A percentile compares a stretch with the other conserved stretches of the same genome.
These are phyloP conservation scores for Lepidothrix coronata DNA, from an alignment of 2,113 vertebrate species.

Conservation along the genomic window DNA sequence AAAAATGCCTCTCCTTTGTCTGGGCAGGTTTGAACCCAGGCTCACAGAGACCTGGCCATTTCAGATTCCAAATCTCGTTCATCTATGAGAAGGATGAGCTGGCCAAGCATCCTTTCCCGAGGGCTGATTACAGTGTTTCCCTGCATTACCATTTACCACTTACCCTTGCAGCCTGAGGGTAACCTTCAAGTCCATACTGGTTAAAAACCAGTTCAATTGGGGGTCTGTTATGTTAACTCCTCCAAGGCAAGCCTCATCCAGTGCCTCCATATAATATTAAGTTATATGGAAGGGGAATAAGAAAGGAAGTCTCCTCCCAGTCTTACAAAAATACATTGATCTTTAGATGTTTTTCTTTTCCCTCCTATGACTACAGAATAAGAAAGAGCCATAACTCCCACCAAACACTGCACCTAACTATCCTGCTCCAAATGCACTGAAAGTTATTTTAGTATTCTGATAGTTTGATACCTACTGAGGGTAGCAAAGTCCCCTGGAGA, in stretches of 20 bases:
- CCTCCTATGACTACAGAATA: background rate
- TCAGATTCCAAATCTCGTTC: background rate
- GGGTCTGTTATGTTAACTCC: background rate
- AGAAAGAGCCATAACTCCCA: background rate
- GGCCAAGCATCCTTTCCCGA: background rate
- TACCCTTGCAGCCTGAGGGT: background rate
- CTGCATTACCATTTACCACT: background rate
- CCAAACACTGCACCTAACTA: background rate
- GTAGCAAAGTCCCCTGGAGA: background rate
- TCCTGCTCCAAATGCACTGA: background rate
- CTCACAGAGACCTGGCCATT: background rate
- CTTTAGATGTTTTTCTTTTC: background rate
- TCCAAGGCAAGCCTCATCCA: background rate
- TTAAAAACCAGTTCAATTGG: background rate
- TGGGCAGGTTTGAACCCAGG: background rate
- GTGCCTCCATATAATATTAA: background rate
- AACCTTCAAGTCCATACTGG: background rate
- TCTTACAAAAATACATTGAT: background rate
- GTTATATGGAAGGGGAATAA: background rate
- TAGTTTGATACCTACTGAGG: background rate
- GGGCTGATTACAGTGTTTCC: background rate
- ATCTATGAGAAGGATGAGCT: background rate
- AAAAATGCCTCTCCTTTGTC: background rate
- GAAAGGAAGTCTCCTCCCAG: background rate
- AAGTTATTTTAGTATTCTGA: background rate